Conservation (phyloP, 2,113 vertebrate genomes). For the Probosciger aterrimus region DNA sequence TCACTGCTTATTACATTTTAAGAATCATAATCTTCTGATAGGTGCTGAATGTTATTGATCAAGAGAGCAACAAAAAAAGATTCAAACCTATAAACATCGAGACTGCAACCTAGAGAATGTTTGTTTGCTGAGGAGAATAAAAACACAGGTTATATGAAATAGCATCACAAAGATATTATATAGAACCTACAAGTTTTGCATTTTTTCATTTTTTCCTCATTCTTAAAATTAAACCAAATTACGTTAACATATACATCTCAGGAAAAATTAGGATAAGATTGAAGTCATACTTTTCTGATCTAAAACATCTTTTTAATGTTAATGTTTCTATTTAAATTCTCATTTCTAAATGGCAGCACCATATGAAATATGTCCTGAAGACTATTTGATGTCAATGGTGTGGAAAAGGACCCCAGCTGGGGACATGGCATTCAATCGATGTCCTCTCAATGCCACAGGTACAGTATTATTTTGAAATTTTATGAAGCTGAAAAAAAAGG, state of each 20-base stretch:
- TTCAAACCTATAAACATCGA: not conserved
- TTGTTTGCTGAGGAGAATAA: not conserved
- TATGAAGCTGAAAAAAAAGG: not conserved
- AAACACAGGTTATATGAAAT: not conserved
- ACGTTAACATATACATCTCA: not conserved
- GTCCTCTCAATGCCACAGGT: constrained; percentile 97
- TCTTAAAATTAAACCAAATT: not conserved
- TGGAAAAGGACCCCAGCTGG: constrained; percentile 98
- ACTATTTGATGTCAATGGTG: constrained; percentile 94
- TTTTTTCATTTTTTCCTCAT: not conserved
- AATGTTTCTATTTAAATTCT: constrained; percentile 4
- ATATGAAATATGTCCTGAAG: constrained; percentile 98
- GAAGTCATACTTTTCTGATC: not conserved
- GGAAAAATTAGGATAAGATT: not conserved
- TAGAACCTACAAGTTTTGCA: not conserved
- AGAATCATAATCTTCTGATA: not conserved
- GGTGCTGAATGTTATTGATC: not conserved
- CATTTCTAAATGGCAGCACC: constrained; percentile 82
- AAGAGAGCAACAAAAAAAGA: not conserved
- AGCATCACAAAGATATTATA: not conserved
- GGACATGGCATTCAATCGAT: constrained; percentile 94
- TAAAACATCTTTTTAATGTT: not conserved
- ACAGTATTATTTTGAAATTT: constrained; percentile 2
- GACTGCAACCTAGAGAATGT: not conserved
- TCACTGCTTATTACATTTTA: not conserved